Conservation (phyloP, 1,140 invertebrate species). For the Scaptomyza pallida region DNA sequence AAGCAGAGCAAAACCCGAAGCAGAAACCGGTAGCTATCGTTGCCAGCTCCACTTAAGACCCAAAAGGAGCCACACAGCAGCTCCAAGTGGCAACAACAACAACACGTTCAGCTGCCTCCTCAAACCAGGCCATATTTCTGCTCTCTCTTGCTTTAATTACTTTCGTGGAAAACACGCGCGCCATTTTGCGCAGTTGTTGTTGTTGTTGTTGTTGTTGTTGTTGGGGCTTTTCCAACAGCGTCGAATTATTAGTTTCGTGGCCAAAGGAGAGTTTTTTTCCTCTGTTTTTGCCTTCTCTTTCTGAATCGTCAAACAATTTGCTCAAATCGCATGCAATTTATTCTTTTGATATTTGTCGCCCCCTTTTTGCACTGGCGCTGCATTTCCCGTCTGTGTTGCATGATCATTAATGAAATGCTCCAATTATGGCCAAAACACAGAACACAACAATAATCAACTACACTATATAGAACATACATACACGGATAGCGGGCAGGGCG, state of each 20-base stretch:
- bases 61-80: conserved; percentile 26
- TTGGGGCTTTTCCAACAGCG: conserved; percentile 29
- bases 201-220: conserved; percentile 6
- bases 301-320: conserved; percentile 78
- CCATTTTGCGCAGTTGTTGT: conserved; percentile 48
- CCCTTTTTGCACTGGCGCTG: conserved; percentile 52
- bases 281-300: conserved; percentile 74
- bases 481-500: not conserved
- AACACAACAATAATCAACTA: conserved; percentile 18
- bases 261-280: too few species aligned
- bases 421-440: conserved; percentile 51
- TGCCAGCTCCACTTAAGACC: conserved; percentile 53
- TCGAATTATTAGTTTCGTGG: conserved; percentile 54
- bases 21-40: conserved; percentile 65
- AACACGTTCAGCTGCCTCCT: conserved; percentile 18
- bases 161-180: conserved; percentile 73
- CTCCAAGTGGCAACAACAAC: conserved; percentile 10
- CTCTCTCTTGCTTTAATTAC: conserved; percentile 62
- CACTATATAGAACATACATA: conserved; percentile 22
- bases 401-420: conserved; percentile 72
- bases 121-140: conserved; percentile 29
- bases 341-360: conserved; percentile 43
- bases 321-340: conserved; percentile 73
- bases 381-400: conserved; percentile 63
- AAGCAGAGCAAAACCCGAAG: conserved; percentile 32